A percentile compares a stretch with the other conserved stretches of the same genome.
phyloP scores from a whole-genome alignment of 2,888 invertebrate species.

The Agrotis segetum region DNA sequence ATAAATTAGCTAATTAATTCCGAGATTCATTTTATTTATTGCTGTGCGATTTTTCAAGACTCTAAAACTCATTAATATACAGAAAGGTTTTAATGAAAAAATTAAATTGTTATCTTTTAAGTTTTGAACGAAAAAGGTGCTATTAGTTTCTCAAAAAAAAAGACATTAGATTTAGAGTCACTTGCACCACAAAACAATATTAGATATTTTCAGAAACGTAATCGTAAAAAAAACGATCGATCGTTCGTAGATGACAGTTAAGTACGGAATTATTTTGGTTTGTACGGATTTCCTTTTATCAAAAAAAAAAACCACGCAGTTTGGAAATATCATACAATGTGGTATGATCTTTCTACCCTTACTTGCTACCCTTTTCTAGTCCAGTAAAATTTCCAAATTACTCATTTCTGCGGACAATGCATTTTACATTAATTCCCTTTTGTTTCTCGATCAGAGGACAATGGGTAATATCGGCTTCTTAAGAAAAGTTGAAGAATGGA shows the following conservation, averaged over 20 bases:
- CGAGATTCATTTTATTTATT: slow-evolving; percentile 56
- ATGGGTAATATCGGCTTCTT: slow-evolving; percentile 25
- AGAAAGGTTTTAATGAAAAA: slow-evolving; percentile 16
- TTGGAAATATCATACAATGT: too few species aligned
- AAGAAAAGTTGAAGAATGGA: slow-evolving; percentile 18
- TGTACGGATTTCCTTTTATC: too few species aligned
- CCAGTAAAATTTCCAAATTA: not conserved
- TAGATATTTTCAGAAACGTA: not conserved
- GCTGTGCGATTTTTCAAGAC: slow-evolving; percentile 47
- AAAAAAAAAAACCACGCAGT: too few species aligned
- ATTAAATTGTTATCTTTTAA: not conserved
- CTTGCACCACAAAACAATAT: not conserved
- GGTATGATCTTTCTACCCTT: too few species aligned
- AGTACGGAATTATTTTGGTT: not conserved
- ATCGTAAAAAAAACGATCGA: not conserved
- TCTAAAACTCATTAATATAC: slow-evolving; percentile 37
- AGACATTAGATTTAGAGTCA: too few species aligned
- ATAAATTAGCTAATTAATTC: slow-evolving; percentile 60
- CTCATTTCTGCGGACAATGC: slow-evolving; percentile 27
- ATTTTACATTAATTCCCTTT: slow-evolving; percentile 19
- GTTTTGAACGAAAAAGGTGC: not conserved
- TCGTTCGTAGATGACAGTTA: not conserved
- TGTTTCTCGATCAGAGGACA: slow-evolving; percentile 27
- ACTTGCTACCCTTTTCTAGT: not conserved
- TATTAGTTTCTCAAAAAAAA: not conserved